Conservation (phyloP, 2,113 vertebrate species). For the Ameiurus melas region DNA sequence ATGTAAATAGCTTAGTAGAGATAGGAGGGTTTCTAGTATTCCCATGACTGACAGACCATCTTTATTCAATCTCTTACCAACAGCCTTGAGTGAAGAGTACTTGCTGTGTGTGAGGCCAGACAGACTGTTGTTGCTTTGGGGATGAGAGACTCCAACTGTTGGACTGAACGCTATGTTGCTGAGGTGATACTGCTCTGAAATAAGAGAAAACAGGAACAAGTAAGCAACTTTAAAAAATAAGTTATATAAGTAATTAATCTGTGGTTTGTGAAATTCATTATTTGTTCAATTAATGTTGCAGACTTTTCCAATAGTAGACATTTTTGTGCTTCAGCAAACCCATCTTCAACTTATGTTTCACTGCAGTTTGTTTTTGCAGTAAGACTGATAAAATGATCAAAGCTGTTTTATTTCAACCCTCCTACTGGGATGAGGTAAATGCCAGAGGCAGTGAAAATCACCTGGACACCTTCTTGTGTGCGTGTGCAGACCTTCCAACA, state of each 20-base stretch:
- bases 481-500: background rate
- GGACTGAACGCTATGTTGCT: slow-evolving; percentile 67
- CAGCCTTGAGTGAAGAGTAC: slow-evolving; percentile 74
- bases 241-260: background rate
- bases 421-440: background rate
- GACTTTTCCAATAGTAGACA: background rate
- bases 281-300: background rate
- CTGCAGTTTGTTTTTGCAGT: background rate
- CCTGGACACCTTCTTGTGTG: background rate
- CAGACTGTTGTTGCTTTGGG: slow-evolving; percentile 69
- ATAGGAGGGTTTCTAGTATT: background rate
- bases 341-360: background rate
- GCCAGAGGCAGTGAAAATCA: background rate
- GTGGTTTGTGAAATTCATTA: background rate
- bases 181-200: slow-evolving; percentile 74
- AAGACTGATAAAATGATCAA: background rate
- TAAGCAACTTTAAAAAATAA: background rate
- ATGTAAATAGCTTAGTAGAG: background rate
- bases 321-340: background rate
- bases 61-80: slow-evolving; percentile 62
- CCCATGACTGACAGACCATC: background rate
- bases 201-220: slow-evolving; percentile 8
- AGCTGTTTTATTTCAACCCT: background rate
- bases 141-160: slow-evolving; percentile 61
- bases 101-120: slow-evolving; percentile 68